Conservation (phyloP, 1,140 invertebrate genomes). For the Wiebesia pumilae region DNA sequence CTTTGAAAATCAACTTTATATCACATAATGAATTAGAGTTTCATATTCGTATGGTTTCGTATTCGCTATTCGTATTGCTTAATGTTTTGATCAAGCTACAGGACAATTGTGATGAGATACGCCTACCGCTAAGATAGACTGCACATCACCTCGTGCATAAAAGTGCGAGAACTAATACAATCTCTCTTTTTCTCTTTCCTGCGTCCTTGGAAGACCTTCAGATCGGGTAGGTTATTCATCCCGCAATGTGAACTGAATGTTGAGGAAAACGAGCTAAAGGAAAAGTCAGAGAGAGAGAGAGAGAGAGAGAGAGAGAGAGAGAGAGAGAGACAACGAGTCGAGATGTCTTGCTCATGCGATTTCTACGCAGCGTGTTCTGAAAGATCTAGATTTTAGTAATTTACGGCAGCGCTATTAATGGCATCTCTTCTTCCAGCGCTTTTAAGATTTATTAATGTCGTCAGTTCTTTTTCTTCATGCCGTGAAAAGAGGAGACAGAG, state of each 20-base stretch:
- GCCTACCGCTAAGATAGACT: constrained; percentile 2
- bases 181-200: not conserved
- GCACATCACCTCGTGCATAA: not conserved
- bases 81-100: constrained; percentile 31
- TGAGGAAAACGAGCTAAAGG: not conserved
- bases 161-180: constrained; percentile 17
- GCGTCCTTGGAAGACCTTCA: constrained; percentile 52
- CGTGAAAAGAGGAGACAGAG: no score
- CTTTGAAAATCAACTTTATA: not conserved
- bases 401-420: constrained; percentile 47
- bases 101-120: constrained; percentile 18
- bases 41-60: not conserved
- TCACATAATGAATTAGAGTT: constrained; percentile 11
- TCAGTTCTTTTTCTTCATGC: not conserved
- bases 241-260: not conserved
- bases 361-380: constrained; percentile 26
- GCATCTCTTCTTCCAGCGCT: constrained; percentile 12
- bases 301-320: not conserved
- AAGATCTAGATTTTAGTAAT: constrained; percentile 53
- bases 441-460: constrained; percentile 47
- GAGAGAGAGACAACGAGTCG: not conserved
- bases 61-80: not conserved
- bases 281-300: not conserved
- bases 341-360: constrained; percentile 20
- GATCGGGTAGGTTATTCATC: constrained; percentile 49